Base-by-base conservation (phyloP, 2,888 invertebrate genomes). In the Drosophila longiperda region DNA sequence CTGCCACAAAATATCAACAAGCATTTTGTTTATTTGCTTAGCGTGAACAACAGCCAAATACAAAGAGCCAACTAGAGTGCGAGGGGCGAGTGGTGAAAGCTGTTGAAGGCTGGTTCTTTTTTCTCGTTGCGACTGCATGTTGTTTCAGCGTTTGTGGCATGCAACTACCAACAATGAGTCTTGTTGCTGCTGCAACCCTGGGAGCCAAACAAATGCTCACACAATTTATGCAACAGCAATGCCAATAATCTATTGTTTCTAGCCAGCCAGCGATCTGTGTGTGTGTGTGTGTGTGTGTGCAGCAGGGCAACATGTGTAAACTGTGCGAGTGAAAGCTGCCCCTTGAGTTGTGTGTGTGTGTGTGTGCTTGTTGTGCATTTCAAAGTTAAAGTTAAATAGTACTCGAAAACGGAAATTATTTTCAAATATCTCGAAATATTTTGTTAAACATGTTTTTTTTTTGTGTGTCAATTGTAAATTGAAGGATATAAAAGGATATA, bases 1-100 rank as follows among this genome's bases (percentile, higher is more conserved):
- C 90, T 85, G 87, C 90, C 90, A 85, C 88, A 88, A 89, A 86
- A 86, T 84, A 90, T 85, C 90, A 90, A 86, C 90, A 86, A 86
- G 88, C 80, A 87, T 88, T 90, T 87, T 87, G 87, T 87, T 87
- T 87, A 90, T 87, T 87, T 87, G 90, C 90, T 77, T 79, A 90
- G 77, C 85, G 71, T 73, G 73, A 73, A 72, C 78, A 81, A 84
- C 87, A 73, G 60, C 79, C 78, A 72, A 77, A 80, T 65, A 82
- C 87, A 74, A 77, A 74, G 79, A 66, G 65, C 87, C 62, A 36
- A 45, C 45, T 11, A 54, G 33, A 29, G 26, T 15, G 20, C 11
- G 33, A 38, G 20, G 17, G 17, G 29, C 0, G 29, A 45, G 20
- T 11, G 32, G 50, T 33, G 38, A 52, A 29, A 9, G 50, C 32